phyloP scores from a whole-genome alignment of 2,888 invertebrate species.

The Onthophagus sagittarius region DNA sequence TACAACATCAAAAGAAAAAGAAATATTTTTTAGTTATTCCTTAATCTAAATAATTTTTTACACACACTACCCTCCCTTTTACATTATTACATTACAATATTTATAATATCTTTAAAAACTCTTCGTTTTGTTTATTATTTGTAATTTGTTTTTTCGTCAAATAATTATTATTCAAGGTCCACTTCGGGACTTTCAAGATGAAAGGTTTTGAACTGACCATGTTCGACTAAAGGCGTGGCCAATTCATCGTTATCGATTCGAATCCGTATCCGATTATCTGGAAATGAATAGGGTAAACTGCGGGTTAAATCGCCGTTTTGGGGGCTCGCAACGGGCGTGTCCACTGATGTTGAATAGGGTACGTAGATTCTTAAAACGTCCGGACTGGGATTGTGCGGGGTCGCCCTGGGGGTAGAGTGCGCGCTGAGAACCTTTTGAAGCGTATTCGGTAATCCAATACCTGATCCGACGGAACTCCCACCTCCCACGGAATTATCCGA shows the following conservation, averaged over 20 bases:
- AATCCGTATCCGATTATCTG: slow-evolving; percentile 70
- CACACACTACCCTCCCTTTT: no score
- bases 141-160: neutral
- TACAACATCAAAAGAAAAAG: no score
- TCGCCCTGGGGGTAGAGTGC: slow-evolving; percentile 64
- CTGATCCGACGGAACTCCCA: slow-evolving; percentile 48
- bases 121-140: neutral
- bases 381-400: slow-evolving; percentile 64
- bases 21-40: neutral
- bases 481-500: slow-evolving; percentile 68
- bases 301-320: slow-evolving; percentile 49
- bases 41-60: slow-evolving; percentile 1
- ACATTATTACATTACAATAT: neutral
- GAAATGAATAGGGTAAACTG: slow-evolving; percentile 53
- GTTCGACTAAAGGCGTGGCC: slow-evolving; percentile 61
- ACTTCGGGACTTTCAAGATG: slow-evolving; percentile 44
- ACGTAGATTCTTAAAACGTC: slow-evolving; percentile 78
- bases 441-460: slow-evolving; percentile 49
- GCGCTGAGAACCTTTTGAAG: slow-evolving; percentile 50
- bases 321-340: slow-evolving; percentile 51
- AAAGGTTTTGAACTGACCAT: slow-evolving; percentile 52
- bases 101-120: neutral
- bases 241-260: slow-evolving; percentile 67
- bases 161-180: slow-evolving; percentile 38
- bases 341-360: slow-evolving; percentile 64